Base-by-base conservation (phyloP, 2,797 vertebrate genomes). In the Hafferia zeledoni region DNA sequence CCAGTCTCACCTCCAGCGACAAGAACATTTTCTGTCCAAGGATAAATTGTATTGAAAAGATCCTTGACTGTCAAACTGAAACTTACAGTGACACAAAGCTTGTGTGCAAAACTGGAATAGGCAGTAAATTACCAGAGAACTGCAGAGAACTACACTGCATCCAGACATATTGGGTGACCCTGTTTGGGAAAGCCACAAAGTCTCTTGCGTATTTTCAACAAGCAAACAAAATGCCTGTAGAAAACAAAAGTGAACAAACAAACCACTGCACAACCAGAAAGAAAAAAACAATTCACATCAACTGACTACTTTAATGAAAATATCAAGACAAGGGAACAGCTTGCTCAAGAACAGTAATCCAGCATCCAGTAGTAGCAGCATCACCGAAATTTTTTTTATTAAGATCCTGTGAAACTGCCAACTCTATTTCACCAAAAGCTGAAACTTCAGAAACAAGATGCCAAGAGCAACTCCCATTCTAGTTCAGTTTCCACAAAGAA, bases 401-500 rank as follows among this genome's bases (percentile, higher is more conserved):
- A 78, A 88, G 65, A 50, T 77, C 12, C 31, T 20, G 18, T 83
- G 65, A 85, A 92, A 87, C 57, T 78, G 79, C 76, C 92, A 96
- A 77, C 14, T 67, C 52, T 41, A 59, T 19, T 83, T 86, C 87
- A 95, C 28, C 44, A 59, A 69, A 85, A 92, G 53, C 33, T 83
- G 52, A 64, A 94, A 88, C 72, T 88, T 89, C 65, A 92, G 67
- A 76, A 88, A 72, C 0, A 44, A 67, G 52, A 68, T 87, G 93
- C 78, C 93, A 95, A 71, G 53, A 89, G 79, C 43, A 81, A 89
- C 39, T 94, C 63, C 24, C 55, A 37, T 91, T 72, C 72, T 93
- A 82, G 88, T 82, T 91, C 80, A 72, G 59, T 65, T 83, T 83
- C 72, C 67, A 63, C 85, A 88, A 92, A 89, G 85, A 76, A 93